Conservation (phyloP, 2,797 vertebrate species). For the Monodelphis domestica region DNA sequence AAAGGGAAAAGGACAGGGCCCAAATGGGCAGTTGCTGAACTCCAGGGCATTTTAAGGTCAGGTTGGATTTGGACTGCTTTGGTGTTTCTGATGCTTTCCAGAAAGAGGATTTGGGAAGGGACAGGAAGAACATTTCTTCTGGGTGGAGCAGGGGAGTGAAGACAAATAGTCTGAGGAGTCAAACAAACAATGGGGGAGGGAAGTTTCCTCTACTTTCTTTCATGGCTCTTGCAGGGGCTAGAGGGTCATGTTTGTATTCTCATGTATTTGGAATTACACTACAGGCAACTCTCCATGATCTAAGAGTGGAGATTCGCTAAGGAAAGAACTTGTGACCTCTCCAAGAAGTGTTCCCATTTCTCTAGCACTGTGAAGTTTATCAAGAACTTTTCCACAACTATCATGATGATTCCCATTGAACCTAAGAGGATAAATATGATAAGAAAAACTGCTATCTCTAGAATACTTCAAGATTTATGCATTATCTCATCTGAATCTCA, state of each 20-base stretch:
- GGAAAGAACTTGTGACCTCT: not conserved
- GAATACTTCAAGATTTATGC: not conserved
- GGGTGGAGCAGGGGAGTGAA: not conserved
- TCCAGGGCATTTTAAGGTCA: not conserved
- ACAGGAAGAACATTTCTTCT: constrained; percentile 12
- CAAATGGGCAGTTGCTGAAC: not conserved
- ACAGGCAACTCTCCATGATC: not conserved
- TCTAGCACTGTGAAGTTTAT: not conserved
- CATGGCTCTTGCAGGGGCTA: not conserved
- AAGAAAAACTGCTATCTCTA: not conserved
- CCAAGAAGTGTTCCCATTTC: not conserved
- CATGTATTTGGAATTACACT: not conserved
- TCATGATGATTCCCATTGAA: not conserved
- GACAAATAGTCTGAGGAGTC: not conserved
- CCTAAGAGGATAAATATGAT: not conserved
- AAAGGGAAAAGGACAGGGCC: not conserved
- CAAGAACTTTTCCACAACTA: not conserved
- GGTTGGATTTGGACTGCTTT: not conserved
- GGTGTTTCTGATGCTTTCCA: constrained; percentile 1
- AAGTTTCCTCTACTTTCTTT: not conserved
- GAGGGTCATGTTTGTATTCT: not conserved
- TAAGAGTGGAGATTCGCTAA: not conserved
- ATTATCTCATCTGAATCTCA: not conserved
- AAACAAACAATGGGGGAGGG: constrained; percentile 22
- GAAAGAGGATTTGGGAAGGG: constrained; percentile 16